phyloP scores from a whole-genome alignment of 2,113 vertebrate species.

The Pluvianellus socialis region DNA sequence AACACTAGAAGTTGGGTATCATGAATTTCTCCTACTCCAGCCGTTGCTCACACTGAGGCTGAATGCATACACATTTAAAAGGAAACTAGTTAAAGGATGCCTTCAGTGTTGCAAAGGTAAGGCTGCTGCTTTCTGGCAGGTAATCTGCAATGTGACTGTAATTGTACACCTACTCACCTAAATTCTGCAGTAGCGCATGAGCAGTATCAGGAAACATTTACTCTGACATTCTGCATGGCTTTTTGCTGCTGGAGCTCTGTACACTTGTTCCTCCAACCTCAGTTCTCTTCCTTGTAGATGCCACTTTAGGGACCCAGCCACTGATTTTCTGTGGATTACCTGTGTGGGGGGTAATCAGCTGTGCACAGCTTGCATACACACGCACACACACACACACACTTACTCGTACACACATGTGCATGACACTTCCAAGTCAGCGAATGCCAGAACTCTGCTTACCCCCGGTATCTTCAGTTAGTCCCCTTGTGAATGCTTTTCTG shows the following conservation, averaged over 20 bases:
- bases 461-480: background rate
- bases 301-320: background rate
- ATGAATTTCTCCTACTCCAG: background rate
- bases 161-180: background rate
- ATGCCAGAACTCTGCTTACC: background rate
- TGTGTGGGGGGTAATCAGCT: background rate
- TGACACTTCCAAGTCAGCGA: background rate
- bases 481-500: background rate
- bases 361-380: background rate
- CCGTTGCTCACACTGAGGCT: background rate
- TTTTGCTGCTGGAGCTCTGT: background rate
- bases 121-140: background rate
- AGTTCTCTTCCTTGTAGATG: background rate
- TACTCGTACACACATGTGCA: fast-evolving
- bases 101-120: background rate
- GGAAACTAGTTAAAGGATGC: background rate
- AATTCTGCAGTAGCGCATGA: background rate
- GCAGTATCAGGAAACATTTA: background rate
- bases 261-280: background rate
- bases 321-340: background rate
- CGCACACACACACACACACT: fast-evolving
- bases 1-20: background rate
- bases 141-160: background rate
- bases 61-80: background rate
- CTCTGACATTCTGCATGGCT: background rate